Base-by-base conservation (phyloP, 1,140 invertebrate species). In the Scaptomyza graminum region DNA sequence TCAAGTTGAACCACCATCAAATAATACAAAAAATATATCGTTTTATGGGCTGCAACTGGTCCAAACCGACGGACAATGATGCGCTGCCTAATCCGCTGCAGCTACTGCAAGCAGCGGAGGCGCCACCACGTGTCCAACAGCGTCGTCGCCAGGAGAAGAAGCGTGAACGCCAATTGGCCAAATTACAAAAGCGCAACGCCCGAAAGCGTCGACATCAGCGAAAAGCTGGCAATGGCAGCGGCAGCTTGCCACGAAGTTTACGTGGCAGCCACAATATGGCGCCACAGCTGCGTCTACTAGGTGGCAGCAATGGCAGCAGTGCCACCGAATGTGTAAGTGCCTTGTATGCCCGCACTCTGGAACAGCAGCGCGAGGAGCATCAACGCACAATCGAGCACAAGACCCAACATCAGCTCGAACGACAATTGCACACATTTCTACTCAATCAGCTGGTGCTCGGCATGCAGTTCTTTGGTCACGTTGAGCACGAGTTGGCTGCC, bases 391-490 rank as follows among this genome's bases (percentile, higher is more conserved):
- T 91, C 31, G 81, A 89, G 64, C 62, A 82, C 22, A 87, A 92
- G 7, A 93, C 96, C 82, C 92, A 93, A 13, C 92, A 93, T 8
- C 94, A 95, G 31, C 92, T 96, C 6, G 92, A 93, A 15, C 92
- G 92, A 1, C 93, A 95, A 64, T 92, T 94, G 2, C 93, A 95
- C 74, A 92, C 93, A 1, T 97, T 97, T 83, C 91, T 97, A 1
- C 88, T 97, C 1, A 96, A 97, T 81, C 95, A 96, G 82, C 93
- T 97, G 28, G 92, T 96, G 64, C 92, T 96, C 82, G 94, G 94
- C 28, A 92, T 96, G 3, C 95, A 96, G 83, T 96, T 97, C 92
- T 96, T 96, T 63, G 93, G 94, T 47, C 95, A 97, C 91, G 96
- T 94, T 81, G 95, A 96, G 74, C 93, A 94, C 25, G 90, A 91